Evolutionary conservation across 2,888 invertebrate species (phyloP).

Genomic region (Amitus sp.): DNA sequence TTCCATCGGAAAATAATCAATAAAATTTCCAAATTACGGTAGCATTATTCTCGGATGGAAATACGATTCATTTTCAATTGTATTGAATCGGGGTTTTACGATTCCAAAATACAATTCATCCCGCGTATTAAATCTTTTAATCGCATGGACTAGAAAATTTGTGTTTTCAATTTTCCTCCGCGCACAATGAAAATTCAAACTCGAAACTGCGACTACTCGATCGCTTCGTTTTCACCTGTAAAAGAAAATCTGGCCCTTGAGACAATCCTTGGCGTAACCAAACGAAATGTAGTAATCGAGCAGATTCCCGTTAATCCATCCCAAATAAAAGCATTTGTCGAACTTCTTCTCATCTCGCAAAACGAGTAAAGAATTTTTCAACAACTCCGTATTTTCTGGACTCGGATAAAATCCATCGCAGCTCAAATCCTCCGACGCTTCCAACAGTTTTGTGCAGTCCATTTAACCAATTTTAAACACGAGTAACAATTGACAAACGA

Average conservation of each 20-base stretch:
- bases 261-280: constrained; percentile 79
- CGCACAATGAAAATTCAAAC: too few species aligned
- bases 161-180: too few species aligned
- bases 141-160: too few species aligned
- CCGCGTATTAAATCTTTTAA: too few species aligned
- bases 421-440: constrained; percentile 69
- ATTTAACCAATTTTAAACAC: constrained; percentile 64
- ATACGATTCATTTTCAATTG: too few species aligned
- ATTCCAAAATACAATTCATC: too few species aligned
- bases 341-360: constrained; percentile 89
- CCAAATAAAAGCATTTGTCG: constrained; percentile 85
- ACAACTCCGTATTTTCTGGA: constrained; percentile 76
- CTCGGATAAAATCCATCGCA: constrained; percentile 77
- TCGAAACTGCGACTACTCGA: too few species aligned
- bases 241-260: constrained; percentile 78
- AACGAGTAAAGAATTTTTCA: constrained; percentile 81
- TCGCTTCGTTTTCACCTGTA: constrained; percentile 70
- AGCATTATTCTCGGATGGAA: too few species aligned
- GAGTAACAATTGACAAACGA: too few species aligned
- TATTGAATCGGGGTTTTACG: too few species aligned
- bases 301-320: constrained; percentile 79
- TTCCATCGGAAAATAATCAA: too few species aligned
- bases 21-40: too few species aligned
- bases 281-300: constrained; percentile 86
- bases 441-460: constrained; percentile 69